These are phyloP conservation scores for Anodontia alba DNA, from an alignment of 2,888 invertebrate genomes.

Conservation along the genomic window DNA sequence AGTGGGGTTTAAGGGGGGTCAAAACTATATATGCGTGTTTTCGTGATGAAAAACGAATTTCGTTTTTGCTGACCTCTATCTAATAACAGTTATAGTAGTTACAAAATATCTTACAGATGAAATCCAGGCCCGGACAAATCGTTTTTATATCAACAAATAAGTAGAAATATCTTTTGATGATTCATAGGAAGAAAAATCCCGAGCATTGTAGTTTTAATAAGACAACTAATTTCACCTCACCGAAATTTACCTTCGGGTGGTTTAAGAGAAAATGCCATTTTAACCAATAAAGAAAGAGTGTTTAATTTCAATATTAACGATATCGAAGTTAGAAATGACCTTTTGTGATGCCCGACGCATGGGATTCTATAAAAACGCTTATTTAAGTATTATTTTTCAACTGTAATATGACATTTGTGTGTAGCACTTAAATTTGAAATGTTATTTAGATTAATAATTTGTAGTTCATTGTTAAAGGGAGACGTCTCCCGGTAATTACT, in stretches of 20 bases:
- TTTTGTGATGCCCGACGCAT: slow-evolving; percentile 9
- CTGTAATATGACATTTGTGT: slow-evolving; percentile 12
- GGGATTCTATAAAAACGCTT: background rate
- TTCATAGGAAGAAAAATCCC: background rate
- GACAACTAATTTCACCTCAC: slow-evolving; percentile 36
- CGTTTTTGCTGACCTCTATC: too few relatives aligned
- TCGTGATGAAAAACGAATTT: too few relatives aligned
- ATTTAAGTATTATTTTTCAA: slow-evolving; percentile 8
- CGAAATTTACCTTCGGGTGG: slow-evolving; percentile 31
- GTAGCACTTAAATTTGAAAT: slow-evolving; percentile 11
- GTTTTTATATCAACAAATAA: background rate
- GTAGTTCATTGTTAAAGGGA: background rate
- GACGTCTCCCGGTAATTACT: background rate
- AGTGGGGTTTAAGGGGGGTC: too few relatives aligned
- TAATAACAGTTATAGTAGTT: too few relatives aligned
- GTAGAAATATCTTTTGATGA: background rate
- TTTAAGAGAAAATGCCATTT: slow-evolving; percentile 46
- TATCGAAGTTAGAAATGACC: slow-evolving; percentile 34
- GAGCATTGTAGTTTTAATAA: slow-evolving; percentile 19
- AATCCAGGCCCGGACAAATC: background rate
- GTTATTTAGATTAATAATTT: slow-evolving; percentile 11
- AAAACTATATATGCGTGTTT: too few relatives aligned
- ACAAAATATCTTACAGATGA: too few relatives aligned
- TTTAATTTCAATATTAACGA: slow-evolving; percentile 51
- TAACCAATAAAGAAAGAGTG: slow-evolving; percentile 31